Evolutionary conservation across 23 tunicate genomes (phyloP), one percentile per base, ranked within the genome.

Genomic region (Diplosoma virens): DNA sequence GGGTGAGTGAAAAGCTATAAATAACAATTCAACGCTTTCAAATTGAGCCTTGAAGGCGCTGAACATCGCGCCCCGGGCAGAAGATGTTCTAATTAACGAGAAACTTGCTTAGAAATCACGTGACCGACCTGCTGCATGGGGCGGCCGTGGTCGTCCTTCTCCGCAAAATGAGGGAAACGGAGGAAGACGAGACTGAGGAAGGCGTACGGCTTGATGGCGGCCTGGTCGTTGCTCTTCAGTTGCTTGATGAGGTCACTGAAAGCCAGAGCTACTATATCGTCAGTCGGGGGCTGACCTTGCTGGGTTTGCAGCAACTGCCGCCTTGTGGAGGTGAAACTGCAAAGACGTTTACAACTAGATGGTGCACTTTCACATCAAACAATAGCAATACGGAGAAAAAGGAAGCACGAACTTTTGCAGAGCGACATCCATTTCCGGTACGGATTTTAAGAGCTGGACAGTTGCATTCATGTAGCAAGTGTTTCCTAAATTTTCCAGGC

Each of bases 401-500:
- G 11, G 50, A 41, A 41, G 50, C 50, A 47, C 33, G 9, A 73
- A 82, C 93, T 58, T 66, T 73, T 93, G 82, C 59, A 94, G 53
- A 14, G 99, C 94, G 6, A 41, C 34, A 32, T 66, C 82, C 71
- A 94, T 65, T 83, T 94, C 99, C 23, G 99, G 99, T 11, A 94
- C 89, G 1, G 95, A 73, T 32, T 77, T 80, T n/a, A 94, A 75
- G 48, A 88, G 32, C 50, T 94, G 99, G n/a, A 94, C 81, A 34
- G 94, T 83, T 20, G 99, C 93, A 59, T 94, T 94, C 95, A 94
- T 88, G 78, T 94, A 94, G 63, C 99, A 94, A 1, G 99, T 94
- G 67, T 94, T 94, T 1, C 99, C 99, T 7, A 94, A 77, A 59
- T 94, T 94, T 21, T 87, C 89, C 48, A 94, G 53, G 0, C 99